phyloP scores from a whole-genome alignment of 2,888 invertebrate species.

The Chromoteleia sp. region DNA sequence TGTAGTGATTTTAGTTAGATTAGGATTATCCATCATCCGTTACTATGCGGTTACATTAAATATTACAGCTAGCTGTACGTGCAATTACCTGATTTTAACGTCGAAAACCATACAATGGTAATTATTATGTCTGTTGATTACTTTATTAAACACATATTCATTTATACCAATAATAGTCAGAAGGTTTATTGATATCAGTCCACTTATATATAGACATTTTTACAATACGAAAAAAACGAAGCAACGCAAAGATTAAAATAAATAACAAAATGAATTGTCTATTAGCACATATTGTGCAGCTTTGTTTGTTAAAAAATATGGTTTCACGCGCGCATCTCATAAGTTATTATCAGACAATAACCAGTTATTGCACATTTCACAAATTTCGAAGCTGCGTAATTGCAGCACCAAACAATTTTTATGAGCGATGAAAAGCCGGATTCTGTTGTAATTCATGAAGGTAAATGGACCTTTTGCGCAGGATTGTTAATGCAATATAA shows the following conservation, averaged over 20 bases:
- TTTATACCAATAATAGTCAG: too few species aligned
- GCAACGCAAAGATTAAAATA: too few species aligned
- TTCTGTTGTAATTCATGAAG: slow-evolving; percentile 49
- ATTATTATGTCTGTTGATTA: too few species aligned
- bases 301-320: slow-evolving; percentile 56
- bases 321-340: slow-evolving; percentile 36
- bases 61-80: neutral
- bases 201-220: too few species aligned
- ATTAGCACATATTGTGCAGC: slow-evolving; percentile 8
- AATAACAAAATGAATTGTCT: slow-evolving; percentile 28
- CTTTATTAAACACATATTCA: too few species aligned
- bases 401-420: slow-evolving; percentile 63
- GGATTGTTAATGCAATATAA: slow-evolving; percentile 46
- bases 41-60: too few species aligned
- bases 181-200: too few species aligned
- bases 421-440: slow-evolving; percentile 64
- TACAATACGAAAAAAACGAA: too few species aligned
- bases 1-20: too few species aligned
- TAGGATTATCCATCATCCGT: too few species aligned
- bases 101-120: too few species aligned
- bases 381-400: slow-evolving; percentile 66
- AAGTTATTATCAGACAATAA: slow-evolving; percentile 59
- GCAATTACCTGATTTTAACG: too few species aligned
- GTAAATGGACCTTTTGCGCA: slow-evolving; percentile 48
- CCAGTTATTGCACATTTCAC: slow-evolving; percentile 67